Evolutionary conservation across 2,113 vertebrate species (phyloP), one percentile per base, ranked within the genome.

Genomic region (Bagarius yarrelli): DNA sequence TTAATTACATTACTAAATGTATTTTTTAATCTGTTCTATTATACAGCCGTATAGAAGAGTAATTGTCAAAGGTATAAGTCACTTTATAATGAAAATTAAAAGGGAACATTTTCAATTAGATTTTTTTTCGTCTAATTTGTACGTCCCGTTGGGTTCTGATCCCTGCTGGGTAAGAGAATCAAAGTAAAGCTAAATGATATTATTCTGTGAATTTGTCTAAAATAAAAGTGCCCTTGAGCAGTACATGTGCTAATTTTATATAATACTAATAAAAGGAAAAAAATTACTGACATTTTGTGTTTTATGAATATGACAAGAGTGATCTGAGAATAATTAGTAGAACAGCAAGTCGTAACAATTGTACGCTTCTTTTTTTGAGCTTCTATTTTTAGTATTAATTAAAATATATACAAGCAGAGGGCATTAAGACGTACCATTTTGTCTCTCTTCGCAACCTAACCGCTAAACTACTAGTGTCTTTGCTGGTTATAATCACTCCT

Each of bases 161-260:
- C 71, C 81, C 70, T 50, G 55, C 56, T 75, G 86, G 83, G 83
- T 8, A 8, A 8, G 36, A 40, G 36, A 85, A 87, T 83, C 76
- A 87, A 23, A 47, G 9, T 40, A 61, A 56, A 71, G 21, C 78
- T 83, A 57, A 55, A 80, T 4, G 27, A 50, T 71, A 60, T 71
- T 44, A 59, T 50, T 8, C 52, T 19, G 23, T 75, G 53, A 79
- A 81, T 67, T 34, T 74, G 27, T 81, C 34, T 59, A 34, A 47
- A 73, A 73, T 80, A 23, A 59, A 79, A 73, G 47, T 70, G 55
- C 44, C 80, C 81, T 70, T 34, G 27, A 78, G 78, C 78, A 53
- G n/a, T 21, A 3, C 13, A 27, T 78, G 78, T 78, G 60, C 85
- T 76, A 81, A 81, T 81, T 81, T 56, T 75, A 77, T 55, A 30